Percentiles rank a stretch among this genome's conserved stretches.
phyloP scores from a whole-genome alignment of 2,113 vertebrate species.

The Corvus cornix region DNA sequence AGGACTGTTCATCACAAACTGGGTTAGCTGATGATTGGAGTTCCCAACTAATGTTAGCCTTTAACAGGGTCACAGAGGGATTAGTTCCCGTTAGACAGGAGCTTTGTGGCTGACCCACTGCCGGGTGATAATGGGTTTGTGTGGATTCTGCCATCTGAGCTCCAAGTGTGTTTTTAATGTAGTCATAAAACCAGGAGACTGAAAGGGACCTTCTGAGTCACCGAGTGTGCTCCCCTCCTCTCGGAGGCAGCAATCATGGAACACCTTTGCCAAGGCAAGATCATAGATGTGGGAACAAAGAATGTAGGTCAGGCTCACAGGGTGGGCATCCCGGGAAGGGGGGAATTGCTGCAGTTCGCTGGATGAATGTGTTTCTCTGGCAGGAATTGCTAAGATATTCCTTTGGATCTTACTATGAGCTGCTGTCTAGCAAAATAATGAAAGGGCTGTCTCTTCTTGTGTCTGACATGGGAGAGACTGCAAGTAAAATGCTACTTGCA shows the following conservation, averaged over 20 bases:
- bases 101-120: constrained; percentile 17
- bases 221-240: not conserved
- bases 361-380: not conserved
- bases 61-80: constrained; percentile 26
- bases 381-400: not conserved
- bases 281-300: constrained; percentile 28
- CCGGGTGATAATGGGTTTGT: not conserved
- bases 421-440: constrained; percentile 2
- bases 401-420: constrained; percentile 1
- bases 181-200: not conserved
- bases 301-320: constrained; percentile 41
- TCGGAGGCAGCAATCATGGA: not conserved
- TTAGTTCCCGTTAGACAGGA: not conserved
- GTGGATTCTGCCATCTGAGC: not conserved
- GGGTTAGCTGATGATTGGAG: not conserved
- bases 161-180: not conserved
- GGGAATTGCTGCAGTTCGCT: not conserved
- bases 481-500: not conserved
- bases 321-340: constrained; percentile 23
- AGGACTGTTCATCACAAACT: not conserved
- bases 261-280: constrained; percentile 23
- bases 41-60: not conserved
- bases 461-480: not conserved
- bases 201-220: not conserved
- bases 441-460: not conserved